These are phyloP conservation scores for Hippocampus zosterae DNA, from an alignment of 2,113 vertebrate genomes.

Conservation along the genomic window DNA sequence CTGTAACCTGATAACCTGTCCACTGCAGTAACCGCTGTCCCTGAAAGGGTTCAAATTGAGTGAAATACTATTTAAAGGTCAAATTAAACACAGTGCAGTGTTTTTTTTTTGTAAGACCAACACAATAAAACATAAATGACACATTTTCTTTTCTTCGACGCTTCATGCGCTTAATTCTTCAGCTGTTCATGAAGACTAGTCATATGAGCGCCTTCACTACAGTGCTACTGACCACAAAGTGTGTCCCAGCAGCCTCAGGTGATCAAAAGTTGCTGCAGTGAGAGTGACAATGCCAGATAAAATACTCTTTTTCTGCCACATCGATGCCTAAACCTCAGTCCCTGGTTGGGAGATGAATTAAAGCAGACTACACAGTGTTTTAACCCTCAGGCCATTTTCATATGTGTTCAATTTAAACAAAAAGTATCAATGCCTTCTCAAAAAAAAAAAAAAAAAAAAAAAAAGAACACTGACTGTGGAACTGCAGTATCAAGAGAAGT, in stretches of 20 bases:
- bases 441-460: conserved; percentile 49
- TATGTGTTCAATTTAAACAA: conserved; percentile 25
- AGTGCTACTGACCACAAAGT: conserved; percentile 61
- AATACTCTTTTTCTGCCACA: conserved; percentile 60
- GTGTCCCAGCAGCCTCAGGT: conserved; percentile 49
- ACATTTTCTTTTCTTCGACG: neutral
- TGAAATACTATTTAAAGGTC: too few species aligned
- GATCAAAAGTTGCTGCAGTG: conserved; percentile 49
- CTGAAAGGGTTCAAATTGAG: too few species aligned
- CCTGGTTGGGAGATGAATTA: conserved; percentile 59
- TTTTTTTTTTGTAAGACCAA: neutral
- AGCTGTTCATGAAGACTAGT: conserved; percentile 30
- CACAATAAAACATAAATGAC: neutral
- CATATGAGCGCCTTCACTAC: conserved; percentile 31
- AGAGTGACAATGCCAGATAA: conserved; percentile 68
- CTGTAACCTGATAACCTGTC: too few species aligned
- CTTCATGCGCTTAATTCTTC: conserved; percentile 20
- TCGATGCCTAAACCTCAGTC: conserved; percentile 49
- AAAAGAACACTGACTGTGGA: conserved; percentile 44
- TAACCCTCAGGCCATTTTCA: conserved; percentile 61
- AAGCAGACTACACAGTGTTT: conserved; percentile 64
- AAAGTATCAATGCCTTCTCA: conserved; percentile 45
- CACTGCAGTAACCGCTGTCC: too few species aligned
- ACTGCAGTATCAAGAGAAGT: conserved; percentile 47
- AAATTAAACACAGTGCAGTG: too few species aligned